Base-by-base conservation (phyloP, 2,113 vertebrate species). In the Arvicanthis niloticus region DNA sequence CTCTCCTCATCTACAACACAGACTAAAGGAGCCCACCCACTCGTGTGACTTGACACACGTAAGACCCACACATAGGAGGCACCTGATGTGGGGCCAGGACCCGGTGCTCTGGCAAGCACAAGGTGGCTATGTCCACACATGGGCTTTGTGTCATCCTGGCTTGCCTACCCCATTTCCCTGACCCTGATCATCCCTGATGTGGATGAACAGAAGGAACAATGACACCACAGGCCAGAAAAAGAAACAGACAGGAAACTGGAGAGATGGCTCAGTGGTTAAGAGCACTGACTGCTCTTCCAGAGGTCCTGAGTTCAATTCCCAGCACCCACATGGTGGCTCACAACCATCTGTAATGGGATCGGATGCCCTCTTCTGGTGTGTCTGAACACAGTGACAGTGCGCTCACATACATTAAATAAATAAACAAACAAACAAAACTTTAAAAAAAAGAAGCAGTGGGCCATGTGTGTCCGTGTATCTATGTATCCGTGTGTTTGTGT, bases 171-270 rank as follows among this genome's bases (percentile, higher is more conserved):
- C 0, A 2, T 12, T 8, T 75, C 58, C 26, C 76, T 75, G 1
- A 31, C 10, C 5, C 34, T 5, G 87, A 21, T 9, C 9, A 0
- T 37, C 17, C 60, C 26, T 10, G 5, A 77, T 24, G 10, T 1
- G n/a, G 42, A 22, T 58, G n/a, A 60, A 13, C 65, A 15, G 84
- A 53, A 29, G 62, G 67, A 29, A 5, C 68, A 1, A 34, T 21
- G 19, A 9, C 37, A 82, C 3, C 15, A 51, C 45, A 70, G 37
- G 16, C 16, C 34, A 72, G 37, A 72, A n/a, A n/a, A 72, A 72
- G 68, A n/a, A 72, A 37, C 70, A 40, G 70, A 8, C 37, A 40
- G 17, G 65, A 10, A 3, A 31, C 65, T 67, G 26, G 62, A 65
- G 62, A 26, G 62, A 65, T 29, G 62, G 11, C 65, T 67, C 65